Evolutionary conservation across 2,888 invertebrate genomes (phyloP).

Genomic region (Theodoxus fluviatilis): DNA sequence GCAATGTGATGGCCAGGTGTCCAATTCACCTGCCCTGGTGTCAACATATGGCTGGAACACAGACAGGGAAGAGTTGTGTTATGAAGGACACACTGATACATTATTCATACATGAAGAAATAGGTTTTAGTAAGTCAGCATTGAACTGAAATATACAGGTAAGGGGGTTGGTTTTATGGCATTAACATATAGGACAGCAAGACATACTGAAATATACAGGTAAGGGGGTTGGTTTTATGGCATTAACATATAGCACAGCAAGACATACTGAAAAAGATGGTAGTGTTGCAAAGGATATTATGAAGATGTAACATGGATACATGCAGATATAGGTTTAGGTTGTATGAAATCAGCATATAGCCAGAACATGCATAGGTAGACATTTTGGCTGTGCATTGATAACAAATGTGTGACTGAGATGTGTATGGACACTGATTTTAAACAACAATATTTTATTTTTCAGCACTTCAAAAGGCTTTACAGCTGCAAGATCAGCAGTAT

Average conservation of each 20-base stretch:
- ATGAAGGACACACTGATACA: neutral
- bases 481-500: too few relatives aligned
- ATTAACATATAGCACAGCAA: neutral
- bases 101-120: neutral
- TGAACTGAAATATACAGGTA: neutral
- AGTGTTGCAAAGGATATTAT: too few relatives aligned
- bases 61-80: neutral
- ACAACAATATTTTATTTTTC: too few relatives aligned
- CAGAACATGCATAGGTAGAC: too few relatives aligned
- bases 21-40: slow-evolving; percentile 59
- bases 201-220: neutral
- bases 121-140: neutral
- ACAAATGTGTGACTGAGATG: too few relatives aligned
- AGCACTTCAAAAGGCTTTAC: too few relatives aligned
- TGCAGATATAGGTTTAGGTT: neutral
- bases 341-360: neutral
- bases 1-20: slow-evolving; percentile 66
- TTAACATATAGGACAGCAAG: neutral
- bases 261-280: neutral
- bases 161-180: neutral
- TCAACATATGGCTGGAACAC: slow-evolving; percentile 59
- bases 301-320: too few relatives aligned
- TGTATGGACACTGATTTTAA: too few relatives aligned
- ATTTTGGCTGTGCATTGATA: too few relatives aligned
- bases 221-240: neutral